Evolutionary conservation across 2,113 vertebrate species (phyloP).

Genomic region (Fregetta grallaria): DNA sequence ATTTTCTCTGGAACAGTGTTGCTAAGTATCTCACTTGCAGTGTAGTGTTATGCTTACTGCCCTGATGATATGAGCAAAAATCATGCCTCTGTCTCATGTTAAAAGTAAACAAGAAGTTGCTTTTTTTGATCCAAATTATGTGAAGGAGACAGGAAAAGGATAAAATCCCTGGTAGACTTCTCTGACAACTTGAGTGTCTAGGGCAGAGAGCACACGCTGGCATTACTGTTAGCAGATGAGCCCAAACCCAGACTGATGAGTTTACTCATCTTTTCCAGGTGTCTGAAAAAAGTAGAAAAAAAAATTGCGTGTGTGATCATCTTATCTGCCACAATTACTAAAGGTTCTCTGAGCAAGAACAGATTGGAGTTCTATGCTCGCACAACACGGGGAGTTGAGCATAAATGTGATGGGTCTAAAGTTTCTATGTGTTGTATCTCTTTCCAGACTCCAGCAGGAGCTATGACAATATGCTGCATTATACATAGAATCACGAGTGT

Average conservation of each 20-base stretch:
- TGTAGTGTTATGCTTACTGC: neutral
- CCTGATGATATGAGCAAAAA: neutral
- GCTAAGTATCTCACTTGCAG: neutral
- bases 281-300: neutral
- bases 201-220: neutral
- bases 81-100: neutral
- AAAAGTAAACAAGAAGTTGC: neutral
- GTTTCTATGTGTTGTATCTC: neutral
- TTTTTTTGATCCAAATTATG: neutral
- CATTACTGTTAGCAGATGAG: neutral
- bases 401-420: neutral
- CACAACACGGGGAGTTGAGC: neutral
- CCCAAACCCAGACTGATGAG: neutral
- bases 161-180: neutral
- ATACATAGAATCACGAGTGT: neutral
- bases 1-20: neutral
- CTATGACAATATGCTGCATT: neutral
- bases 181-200: neutral
- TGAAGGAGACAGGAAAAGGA: neutral
- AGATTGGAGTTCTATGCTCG: neutral
- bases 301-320: neutral
- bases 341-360: neutral
- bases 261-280: neutral
- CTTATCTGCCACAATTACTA: neutral
- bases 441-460: neutral